These are phyloP conservation scores for Meiosimyza platycephala DNA, from an alignment of 2,888 invertebrate genomes.

Conservation along the genomic window DNA sequence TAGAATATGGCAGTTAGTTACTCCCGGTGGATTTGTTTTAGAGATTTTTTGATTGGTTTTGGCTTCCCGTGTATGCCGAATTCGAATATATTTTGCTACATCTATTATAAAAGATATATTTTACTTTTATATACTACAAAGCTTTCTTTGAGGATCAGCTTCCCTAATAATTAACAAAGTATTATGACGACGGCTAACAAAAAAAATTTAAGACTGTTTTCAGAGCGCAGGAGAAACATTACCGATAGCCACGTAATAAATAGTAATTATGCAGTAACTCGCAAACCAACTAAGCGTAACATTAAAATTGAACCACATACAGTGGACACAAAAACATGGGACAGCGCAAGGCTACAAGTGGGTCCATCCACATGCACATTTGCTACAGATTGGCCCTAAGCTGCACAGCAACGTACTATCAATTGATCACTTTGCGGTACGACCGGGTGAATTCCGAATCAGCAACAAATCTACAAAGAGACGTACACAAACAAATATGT, in stretches of 20 bases:
- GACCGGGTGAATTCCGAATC: conserved; percentile 2
- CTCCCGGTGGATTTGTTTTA: conserved; percentile 10
- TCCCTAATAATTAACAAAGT: no score
- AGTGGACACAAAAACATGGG: background rate
- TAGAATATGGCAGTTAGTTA: conserved; percentile 13
- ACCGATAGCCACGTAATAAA: conserved; percentile 24
- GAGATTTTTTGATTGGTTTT: no score
- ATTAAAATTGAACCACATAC: conserved; percentile 13
- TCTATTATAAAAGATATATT: no score
- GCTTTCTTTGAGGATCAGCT: no score
- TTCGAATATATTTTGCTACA: no score
- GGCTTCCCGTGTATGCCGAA: no score
- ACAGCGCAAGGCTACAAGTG: no score
- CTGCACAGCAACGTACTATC: conserved; percentile 21
- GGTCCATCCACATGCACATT: conserved; percentile 14
- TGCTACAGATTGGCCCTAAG: conserved; percentile 25
- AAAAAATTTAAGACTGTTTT: background rate
- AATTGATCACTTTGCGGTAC: conserved; percentile 31
- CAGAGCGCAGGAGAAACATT: conserved; percentile 23
- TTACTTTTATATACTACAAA: no score
- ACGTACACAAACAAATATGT: conserved; percentile 1
- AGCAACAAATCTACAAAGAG: conserved; percentile 5
- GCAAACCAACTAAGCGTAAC: conserved; percentile 12
- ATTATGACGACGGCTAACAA: no score
- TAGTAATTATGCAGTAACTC: conserved; percentile 32